A percentile compares a stretch with the other conserved stretches of the same genome.
These are phyloP conservation scores for Lucilia cuprina DNA, from an alignment of 1,140 invertebrate genomes.

Conservation along the genomic window DNA sequence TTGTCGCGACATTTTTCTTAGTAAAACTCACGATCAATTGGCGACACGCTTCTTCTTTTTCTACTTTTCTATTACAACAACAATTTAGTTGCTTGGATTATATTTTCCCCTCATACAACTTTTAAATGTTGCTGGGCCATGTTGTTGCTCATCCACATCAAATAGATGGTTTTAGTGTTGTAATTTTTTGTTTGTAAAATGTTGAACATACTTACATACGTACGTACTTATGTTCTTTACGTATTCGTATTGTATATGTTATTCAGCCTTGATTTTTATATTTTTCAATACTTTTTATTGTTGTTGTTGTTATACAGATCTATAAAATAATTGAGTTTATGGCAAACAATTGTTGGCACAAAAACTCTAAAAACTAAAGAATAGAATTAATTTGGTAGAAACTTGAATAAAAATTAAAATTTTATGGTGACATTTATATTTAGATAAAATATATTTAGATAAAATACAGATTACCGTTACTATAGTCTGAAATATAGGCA, in stretches of 20 bases:
- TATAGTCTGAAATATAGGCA: too few relatives aligned
- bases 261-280: background rate
- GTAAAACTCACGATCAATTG: conserved; percentile 62
- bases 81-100: background rate
- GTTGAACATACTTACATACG: background rate
- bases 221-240: background rate
- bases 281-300: background rate
- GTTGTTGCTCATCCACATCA: conserved; percentile 13
- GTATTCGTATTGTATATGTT: too few relatives aligned
- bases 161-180: background rate
- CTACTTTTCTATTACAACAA: background rate
- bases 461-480: too few relatives aligned
- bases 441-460: too few relatives aligned
- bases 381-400: too few relatives aligned
- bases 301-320: background rate
- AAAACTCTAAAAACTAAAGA: too few relatives aligned
- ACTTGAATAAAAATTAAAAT: too few relatives aligned
- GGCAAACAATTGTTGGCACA: too few relatives aligned
- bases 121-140: background rate
- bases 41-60: conserved; percentile 60
- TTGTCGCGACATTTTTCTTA: conserved; percentile 56
- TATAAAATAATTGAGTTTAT: too few relatives aligned
- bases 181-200: background rate
- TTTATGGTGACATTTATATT: too few relatives aligned
- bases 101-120: background rate